These are phyloP conservation scores for Geopemphigus sp. DNA, from an alignment of 1,140 invertebrate genomes.

Conservation along the genomic window DNA sequence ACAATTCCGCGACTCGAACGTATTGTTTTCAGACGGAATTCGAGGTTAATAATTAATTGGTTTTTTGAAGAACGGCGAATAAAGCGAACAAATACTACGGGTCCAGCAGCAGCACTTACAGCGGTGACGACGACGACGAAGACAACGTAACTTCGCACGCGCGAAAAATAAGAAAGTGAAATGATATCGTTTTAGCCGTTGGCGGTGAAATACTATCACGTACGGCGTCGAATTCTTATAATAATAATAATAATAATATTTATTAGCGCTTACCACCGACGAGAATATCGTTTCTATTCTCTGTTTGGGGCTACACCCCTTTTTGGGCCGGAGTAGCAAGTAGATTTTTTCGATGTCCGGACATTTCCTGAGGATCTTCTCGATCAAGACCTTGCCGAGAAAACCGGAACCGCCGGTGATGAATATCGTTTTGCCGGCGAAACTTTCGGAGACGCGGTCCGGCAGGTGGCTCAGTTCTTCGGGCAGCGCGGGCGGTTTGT, in stretches of 20 bases:
- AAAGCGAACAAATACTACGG: no score
- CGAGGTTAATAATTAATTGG: no score
- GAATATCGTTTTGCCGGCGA: conserved; percentile 59
- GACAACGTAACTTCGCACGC: no score
- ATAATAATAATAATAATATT: neutral
- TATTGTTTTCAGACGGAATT: no score
- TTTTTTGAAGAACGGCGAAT: no score
- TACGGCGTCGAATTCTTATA: no score
- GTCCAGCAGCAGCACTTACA: no score
- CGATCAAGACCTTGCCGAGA: conserved; percentile 69
- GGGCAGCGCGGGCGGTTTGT: conserved; percentile 48
- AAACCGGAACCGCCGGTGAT: conserved; percentile 68
- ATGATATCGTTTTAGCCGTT: neutral
- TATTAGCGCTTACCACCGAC: conserved; percentile 61
- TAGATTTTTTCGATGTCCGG: conserved; percentile 60
- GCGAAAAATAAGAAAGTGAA: conserved; percentile 4
- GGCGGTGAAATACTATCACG: neutral
- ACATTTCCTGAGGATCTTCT: conserved; percentile 66
- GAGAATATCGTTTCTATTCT: conserved; percentile 68
- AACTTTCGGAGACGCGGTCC: conserved; percentile 56
- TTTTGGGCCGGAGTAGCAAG: conserved; percentile 75
- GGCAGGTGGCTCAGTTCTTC: conserved; percentile 53
- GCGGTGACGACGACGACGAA: no score
- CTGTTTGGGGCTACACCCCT: conserved; percentile 69
- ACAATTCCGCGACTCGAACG: no score